These are phyloP conservation scores for Porites evermanni DNA, from an alignment of 92 coral and sea anemone species.

Conservation along the genomic window DNA sequence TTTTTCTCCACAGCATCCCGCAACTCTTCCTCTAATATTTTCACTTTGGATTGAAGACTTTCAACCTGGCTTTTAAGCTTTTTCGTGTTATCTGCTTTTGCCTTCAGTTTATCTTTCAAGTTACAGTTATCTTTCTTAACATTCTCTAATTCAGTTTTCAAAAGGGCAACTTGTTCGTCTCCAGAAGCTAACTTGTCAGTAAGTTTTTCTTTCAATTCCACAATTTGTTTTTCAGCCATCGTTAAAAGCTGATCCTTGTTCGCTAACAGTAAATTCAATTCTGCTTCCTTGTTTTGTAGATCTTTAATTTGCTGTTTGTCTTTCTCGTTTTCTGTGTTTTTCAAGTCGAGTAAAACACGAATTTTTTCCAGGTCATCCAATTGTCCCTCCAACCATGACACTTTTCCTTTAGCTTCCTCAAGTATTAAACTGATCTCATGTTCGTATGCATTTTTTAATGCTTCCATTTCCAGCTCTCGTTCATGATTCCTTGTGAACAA, in stretches of 20 bases:
- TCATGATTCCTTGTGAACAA: constrained; percentile 97
- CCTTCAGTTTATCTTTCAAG: constrained; percentile 63
- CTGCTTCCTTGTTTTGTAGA: constrained; percentile 71
- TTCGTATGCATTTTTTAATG: constrained; percentile 87
- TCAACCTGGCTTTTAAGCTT: constrained; percentile 69
- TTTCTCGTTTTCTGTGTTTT: constrained; percentile 79
- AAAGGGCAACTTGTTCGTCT: constrained; percentile 66
- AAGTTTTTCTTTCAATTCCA: constrained; percentile 73
- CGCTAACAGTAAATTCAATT: constrained; percentile 47
- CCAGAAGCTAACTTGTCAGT: constrained; percentile 50
- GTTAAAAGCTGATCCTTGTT: constrained; percentile 67
- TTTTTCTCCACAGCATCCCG: constrained; percentile 62
- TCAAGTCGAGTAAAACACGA: constrained; percentile 85
- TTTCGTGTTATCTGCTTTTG: constrained; percentile 69
- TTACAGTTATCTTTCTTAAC: constrained; percentile 66
- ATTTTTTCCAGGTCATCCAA: constrained; percentile 88
- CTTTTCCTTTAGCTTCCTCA: constrained; percentile 85
- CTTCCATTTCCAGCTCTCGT: constrained; percentile 89
- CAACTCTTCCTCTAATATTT: constrained; percentile 72
- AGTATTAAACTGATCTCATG: constrained; percentile 77
- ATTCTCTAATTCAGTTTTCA: constrained; percentile 74
- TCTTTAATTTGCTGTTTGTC: constrained; percentile 76
- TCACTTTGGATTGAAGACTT: constrained; percentile 74
- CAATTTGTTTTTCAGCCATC: constrained; percentile 76
- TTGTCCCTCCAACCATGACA: constrained; percentile 95